phyloP scores from a whole-genome alignment of 2,888 invertebrate genomes.

The Orchestes rusci region DNA sequence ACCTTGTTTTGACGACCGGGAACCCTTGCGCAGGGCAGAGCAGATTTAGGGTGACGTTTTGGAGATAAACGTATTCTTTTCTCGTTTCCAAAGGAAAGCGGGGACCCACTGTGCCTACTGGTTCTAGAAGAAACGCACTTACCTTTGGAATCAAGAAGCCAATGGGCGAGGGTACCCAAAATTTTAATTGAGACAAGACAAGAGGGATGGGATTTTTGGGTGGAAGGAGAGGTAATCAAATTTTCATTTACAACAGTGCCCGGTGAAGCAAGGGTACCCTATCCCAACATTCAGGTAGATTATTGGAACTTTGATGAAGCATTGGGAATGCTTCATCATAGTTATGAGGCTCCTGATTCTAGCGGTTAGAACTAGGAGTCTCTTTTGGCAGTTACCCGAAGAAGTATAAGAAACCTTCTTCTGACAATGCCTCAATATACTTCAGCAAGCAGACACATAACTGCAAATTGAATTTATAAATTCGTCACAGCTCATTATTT shows the following conservation, averaged over 20 bases:
- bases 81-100: conserved; percentile 68
- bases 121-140: conserved; percentile 41
- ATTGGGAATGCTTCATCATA: conserved; percentile 30
- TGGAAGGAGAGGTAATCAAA: not conserved
- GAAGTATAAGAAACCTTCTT: no score
- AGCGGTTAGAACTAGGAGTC: conserved; percentile 13
- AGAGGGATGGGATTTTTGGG: not conserved
- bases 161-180: conserved; percentile 41
- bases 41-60: conserved; percentile 47
- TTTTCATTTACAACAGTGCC: conserved; percentile 38
- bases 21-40: conserved; percentile 62
- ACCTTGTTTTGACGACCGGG: conserved; percentile 55
- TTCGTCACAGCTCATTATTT: no score
- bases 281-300: conserved; percentile 96
- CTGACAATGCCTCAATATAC: no score
- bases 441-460: no score
- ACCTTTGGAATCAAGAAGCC: conserved; percentile 29
- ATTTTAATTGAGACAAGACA: not conserved
- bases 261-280: conserved; percentile 78
- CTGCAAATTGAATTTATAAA: no score
- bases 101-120: conserved; percentile 50
- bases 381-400: no score
- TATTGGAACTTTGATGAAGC: conserved; percentile 30
- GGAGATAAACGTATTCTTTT: conserved; percentile 50
- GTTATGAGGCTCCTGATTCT: conserved; percentile 21